Conservation (phyloP, 2,888 invertebrate species). For the Atrina japonica region DNA sequence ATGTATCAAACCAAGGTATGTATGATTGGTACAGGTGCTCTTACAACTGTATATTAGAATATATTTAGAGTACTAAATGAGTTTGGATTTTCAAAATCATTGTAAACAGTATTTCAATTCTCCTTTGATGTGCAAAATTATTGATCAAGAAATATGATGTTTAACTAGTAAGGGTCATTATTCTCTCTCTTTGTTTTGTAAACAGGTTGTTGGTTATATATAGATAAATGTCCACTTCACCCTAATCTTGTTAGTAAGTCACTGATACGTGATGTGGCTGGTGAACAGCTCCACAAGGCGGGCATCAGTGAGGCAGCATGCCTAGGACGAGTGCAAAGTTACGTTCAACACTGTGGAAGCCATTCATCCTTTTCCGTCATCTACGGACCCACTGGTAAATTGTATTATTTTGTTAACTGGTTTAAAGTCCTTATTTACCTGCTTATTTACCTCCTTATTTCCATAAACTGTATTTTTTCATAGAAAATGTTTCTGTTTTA, state of each 20-base stretch:
- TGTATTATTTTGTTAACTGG: too few species aligned
- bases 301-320: slow-evolving; percentile 13
- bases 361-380: slow-evolving; percentile 23
- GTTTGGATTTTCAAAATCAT: neutral
- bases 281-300: slow-evolving; percentile 11
- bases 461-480: too few species aligned
- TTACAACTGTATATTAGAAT: too few species aligned
- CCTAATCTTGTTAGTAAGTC: slow-evolving; percentile 1
- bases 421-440: too few species aligned
- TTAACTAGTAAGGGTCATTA: neutral
- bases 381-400: slow-evolving; percentile 34
- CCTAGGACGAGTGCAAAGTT: slow-evolving; percentile 7
- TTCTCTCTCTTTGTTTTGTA: neutral
- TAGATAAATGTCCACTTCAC: slow-evolving; percentile 27
- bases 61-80: too few species aligned
- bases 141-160: neutral
- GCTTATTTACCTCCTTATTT: too few species aligned
- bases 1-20: slow-evolving; percentile 15
- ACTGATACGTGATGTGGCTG: neutral
- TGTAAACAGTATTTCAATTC: neutral
- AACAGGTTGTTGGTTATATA: slow-evolving; percentile 28
- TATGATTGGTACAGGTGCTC: too few species aligned
- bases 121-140: neutral
- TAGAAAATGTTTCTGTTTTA: too few species aligned
- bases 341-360: slow-evolving; percentile 10